Evolutionary conservation across 2,113 vertebrate genomes (phyloP).

Genomic region (Nipponia nippon): DNA sequence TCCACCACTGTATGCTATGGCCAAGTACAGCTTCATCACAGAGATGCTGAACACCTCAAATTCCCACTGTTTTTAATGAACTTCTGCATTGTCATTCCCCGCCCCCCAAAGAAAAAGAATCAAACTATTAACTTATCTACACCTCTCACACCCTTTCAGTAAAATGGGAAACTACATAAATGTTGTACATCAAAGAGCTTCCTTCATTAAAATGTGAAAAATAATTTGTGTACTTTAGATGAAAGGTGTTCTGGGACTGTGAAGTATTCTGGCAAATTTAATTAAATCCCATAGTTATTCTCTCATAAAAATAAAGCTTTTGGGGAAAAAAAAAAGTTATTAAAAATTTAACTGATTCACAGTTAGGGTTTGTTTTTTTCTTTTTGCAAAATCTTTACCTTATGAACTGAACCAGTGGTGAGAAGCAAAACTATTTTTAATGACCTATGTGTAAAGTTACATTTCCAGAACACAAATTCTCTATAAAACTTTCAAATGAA

Average conservation of each 20-base stretch:
- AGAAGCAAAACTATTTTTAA: background rate
- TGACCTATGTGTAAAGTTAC: background rate
- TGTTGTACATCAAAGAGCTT: constrained; percentile 34
- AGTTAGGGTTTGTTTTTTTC: background rate
- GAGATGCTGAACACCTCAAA: background rate
- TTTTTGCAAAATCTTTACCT: background rate
- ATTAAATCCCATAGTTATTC: constrained; percentile 39
- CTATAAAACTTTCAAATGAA: background rate
- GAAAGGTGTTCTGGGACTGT: constrained; percentile 49
- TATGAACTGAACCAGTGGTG: background rate
- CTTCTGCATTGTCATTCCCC: background rate
- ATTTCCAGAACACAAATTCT: background rate
- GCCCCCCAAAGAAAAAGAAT: background rate
- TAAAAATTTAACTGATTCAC: background rate
- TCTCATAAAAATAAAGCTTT: constrained; percentile 4
- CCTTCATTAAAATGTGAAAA: constrained; percentile 54
- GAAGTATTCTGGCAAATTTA: constrained; percentile 45
- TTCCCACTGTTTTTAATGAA: background rate
- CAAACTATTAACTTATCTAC: constrained; percentile 29
- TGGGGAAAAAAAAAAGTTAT: background rate
- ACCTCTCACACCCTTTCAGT: background rate
- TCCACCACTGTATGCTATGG: background rate
- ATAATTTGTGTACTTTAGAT: constrained; percentile 53
- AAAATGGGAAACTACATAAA: constrained; percentile 17
- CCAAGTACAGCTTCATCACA: background rate